These are phyloP conservation scores for Diabrotica balteata DNA, from an alignment of 2,888 invertebrate species.

Conservation along the genomic window DNA sequence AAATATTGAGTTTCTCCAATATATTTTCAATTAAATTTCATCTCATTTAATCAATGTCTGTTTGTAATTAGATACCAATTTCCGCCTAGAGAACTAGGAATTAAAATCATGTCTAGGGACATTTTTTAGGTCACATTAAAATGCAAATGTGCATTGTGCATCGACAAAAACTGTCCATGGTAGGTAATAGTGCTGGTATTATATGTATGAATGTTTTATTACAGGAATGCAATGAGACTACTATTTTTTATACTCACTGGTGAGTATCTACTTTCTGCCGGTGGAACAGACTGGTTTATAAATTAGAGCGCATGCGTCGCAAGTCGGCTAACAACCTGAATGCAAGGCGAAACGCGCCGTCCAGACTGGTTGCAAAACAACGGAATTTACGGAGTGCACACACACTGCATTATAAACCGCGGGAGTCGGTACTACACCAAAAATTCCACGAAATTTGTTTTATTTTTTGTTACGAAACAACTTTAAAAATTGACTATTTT, in stretches of 20 bases:
- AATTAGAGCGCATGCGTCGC: conserved; percentile 48
- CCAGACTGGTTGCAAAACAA: conserved; percentile 60
- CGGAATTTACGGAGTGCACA: conserved; percentile 59
- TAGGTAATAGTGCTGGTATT: no score
- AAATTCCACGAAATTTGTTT: conserved; percentile 45
- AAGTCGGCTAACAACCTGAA: conserved; percentile 53
- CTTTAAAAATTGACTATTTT: conserved; percentile 34
- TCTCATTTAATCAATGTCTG: no score
- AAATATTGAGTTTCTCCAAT: no score
- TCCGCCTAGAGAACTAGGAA: no score
- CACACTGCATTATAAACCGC: conserved; percentile 59
- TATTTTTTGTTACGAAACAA: conserved; percentile 35
- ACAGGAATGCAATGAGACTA: conserved; percentile 16
- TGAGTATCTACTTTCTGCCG: conserved; percentile 42
- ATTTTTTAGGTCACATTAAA: no score
- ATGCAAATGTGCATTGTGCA: no score
- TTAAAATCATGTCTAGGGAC: no score
- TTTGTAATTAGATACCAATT: no score
- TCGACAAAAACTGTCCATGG: no score
- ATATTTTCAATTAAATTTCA: no score
- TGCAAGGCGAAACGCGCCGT: conserved; percentile 53
- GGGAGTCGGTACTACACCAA: conserved; percentile 48
- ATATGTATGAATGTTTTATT: neutral
- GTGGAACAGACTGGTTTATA: conserved; percentile 54
- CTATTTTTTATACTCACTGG: conserved; percentile 38